Evolutionary conservation across 2,888 invertebrate genomes (phyloP), one percentile per base, ranked within the genome.

Genomic region (Habroteleia sp.): DNA sequence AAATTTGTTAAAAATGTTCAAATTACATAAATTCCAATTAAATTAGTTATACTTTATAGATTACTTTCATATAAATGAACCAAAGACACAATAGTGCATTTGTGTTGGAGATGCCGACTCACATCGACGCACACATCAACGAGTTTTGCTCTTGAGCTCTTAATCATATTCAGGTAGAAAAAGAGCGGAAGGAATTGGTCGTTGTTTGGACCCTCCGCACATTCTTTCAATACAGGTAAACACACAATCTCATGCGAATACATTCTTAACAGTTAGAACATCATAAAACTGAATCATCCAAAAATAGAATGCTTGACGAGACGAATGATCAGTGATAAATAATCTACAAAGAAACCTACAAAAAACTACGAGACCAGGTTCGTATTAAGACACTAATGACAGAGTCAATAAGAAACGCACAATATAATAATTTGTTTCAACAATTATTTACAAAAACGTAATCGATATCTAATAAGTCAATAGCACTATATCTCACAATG

Each of bases 141-240:
- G 20, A 37, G 11, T 25, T 8, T 35, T 35, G 13, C 31, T 42
- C 42, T 48, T 63, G 52, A 73, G 65, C 65, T 65, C 65, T 73
- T 65, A 73, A 73, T 73, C 65, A 65, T 60, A 52, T 73, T 58
- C 72, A 73, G 72, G 72, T 73, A 73, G 58, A 65, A 60, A 73
- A 65, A 44, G 71, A 73, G 65, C 58, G 60, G 65, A 73, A 73
- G 60, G 41, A 73, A 65, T 65, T 65, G 65, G 25, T 27, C 50
- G 63, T 58, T 65, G 42, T 50, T 56, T 56, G 52, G 65, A 73
- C 65, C 72, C 52, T 52, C 72, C 58, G 63, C 58, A 37, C 72
- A 73, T 73, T 73, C 72, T 20, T 65, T 5, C 56, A 58, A 31
- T 50, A 58, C 37, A 65, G 5, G 20, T 17, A 41, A 37, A 37